These are phyloP conservation scores for Euwallacea similis DNA, from an alignment of 1,140 invertebrate genomes.

Conservation along the genomic window DNA sequence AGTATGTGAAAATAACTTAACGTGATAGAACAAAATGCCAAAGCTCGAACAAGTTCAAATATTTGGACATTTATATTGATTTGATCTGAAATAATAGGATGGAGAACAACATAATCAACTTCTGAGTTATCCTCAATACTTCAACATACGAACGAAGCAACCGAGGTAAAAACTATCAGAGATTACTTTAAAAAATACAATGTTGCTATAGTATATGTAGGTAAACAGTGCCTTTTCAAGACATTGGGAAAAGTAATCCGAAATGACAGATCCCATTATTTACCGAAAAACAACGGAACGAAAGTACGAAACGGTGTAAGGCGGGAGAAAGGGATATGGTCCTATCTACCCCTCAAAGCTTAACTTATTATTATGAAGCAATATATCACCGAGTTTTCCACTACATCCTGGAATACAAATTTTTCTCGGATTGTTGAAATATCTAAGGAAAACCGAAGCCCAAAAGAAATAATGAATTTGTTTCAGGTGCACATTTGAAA, in stretches of 20 bases:
- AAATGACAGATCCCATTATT: slow-evolving; percentile 56
- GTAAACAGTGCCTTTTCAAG: slow-evolving; percentile 45
- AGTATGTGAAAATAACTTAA: too few species aligned
- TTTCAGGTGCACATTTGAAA: too few species aligned
- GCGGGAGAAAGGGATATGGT: slow-evolving; percentile 46
- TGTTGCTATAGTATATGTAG: neutral
- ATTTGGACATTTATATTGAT: too few species aligned
- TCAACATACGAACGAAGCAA: too few species aligned
- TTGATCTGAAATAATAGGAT: too few species aligned
- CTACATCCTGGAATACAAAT: neutral
- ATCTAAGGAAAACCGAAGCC: too few species aligned
- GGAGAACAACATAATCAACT: too few species aligned
- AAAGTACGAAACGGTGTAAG: slow-evolving; percentile 53
- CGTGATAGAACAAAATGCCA: too few species aligned
- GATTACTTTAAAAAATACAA: neutral
- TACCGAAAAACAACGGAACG: slow-evolving; percentile 53
- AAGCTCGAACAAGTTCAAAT: too few species aligned
- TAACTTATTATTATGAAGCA: slow-evolving; percentile 43
- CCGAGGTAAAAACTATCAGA: neutral
- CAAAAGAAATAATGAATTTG: too few species aligned
- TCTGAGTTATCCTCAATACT: too few species aligned
- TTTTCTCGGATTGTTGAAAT: too few species aligned
- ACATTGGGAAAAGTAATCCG: slow-evolving; percentile 48
- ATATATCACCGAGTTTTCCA: slow-evolving; percentile 42
- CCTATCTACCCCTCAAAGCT: slow-evolving; percentile 49